A percentile compares a stretch with the other conserved stretches of the same genome.
phyloP scores from a whole-genome alignment of 2,113 vertebrate genomes.

The Engraulis encrasicolus region DNA sequence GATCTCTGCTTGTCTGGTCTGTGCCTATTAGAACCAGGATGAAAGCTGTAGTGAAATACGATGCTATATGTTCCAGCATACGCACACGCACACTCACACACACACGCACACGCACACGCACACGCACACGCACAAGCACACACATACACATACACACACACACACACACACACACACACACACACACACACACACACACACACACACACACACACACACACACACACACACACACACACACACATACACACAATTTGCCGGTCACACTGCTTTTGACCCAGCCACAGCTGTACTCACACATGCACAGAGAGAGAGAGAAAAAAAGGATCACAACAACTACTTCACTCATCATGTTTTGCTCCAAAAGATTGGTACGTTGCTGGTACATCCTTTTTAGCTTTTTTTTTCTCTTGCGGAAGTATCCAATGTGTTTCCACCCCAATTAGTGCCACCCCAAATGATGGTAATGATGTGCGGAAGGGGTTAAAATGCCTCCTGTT shows the following conservation, averaged over 20 bases:
- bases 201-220: background rate
- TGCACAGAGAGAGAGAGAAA: background rate
- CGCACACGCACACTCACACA: too few relatives aligned
- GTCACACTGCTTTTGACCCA: background rate
- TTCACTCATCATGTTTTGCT: too few relatives aligned
- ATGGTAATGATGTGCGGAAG: conserved; percentile 43
- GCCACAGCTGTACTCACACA: background rate
- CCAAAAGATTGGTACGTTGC: background rate
- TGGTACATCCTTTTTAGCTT: background rate
- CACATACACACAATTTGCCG: background rate
- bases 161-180: conserved; percentile 5
- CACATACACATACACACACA: too few relatives aligned
- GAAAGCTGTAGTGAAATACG: too few relatives aligned
- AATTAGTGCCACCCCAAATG: conserved; percentile 29
- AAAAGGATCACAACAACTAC: background rate
- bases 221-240: background rate
- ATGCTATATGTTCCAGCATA: too few relatives aligned
- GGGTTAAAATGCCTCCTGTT: conserved; percentile 55
- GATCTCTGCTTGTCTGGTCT: too few relatives aligned
- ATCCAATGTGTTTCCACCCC: conserved; percentile 25
- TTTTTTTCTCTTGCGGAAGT: background rate
- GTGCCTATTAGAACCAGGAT: too few relatives aligned
- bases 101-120: too few relatives aligned
- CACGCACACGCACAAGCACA: too few relatives aligned
- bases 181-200: background rate